Conservation (phyloP, 1,140 invertebrate genomes). For the Drosophila paulistorum region DNA sequence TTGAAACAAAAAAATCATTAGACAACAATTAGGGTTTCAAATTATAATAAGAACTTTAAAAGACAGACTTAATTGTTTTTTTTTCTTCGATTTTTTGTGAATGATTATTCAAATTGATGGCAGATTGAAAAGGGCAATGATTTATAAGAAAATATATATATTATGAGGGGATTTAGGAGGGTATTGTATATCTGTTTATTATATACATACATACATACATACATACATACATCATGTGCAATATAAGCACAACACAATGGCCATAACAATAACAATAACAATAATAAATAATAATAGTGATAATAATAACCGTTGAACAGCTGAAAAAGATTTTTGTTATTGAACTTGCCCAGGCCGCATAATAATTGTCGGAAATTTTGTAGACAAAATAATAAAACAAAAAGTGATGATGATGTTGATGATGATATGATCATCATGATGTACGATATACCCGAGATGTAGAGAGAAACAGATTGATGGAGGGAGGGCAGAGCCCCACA, state of each 20-base stretch:
- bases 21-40: slow-evolving; percentile 31
- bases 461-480: not conserved
- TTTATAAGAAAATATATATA: slow-evolving; percentile 3
- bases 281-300: slow-evolving; percentile 51
- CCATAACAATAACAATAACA: slow-evolving; percentile 59
- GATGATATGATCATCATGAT: slow-evolving; percentile 15
- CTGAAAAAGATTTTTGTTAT: slow-evolving; percentile 57
- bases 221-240: slow-evolving; percentile 12
- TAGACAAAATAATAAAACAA: slow-evolving; percentile 21
- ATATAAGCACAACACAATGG: slow-evolving; percentile 17
- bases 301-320: slow-evolving; percentile 41
- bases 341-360: slow-evolving; percentile 59
- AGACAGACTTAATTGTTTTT: slow-evolving; percentile 7
- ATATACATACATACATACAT: not conserved
- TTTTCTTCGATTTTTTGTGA: not conserved
- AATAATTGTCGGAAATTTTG: slow-evolving; percentile 65
- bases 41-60: slow-evolving; percentile 12
- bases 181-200: slow-evolving; percentile 1
- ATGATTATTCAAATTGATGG: slow-evolving; percentile 47
- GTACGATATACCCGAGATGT: slow-evolving; percentile 14
- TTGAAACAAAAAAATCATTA: slow-evolving; percentile 30
- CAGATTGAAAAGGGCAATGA: slow-evolving; percentile 22
- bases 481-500: not conserved
- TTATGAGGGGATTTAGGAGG: not conserved
- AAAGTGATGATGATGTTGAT: too few relatives aligned